Evolutionary conservation across 2,113 vertebrate genomes (phyloP).

Genomic region (Rhegmatorhina hoffmannsi): DNA sequence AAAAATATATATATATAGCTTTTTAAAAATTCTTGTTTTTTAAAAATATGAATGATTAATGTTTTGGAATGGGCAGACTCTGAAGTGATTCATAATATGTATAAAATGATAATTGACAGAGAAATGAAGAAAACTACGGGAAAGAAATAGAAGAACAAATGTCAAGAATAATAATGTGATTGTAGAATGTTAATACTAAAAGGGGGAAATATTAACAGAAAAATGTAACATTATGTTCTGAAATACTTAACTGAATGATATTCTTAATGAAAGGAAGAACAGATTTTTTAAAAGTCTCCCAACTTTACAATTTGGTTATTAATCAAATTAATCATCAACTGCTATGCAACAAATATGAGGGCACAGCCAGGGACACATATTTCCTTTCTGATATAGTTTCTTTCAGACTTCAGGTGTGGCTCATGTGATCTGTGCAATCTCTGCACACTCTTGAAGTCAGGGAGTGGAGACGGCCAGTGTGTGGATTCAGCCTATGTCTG

Average conservation of each 20-base stretch:
- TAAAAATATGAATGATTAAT: background rate
- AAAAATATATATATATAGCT: fast-evolving
- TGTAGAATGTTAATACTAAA: slow-evolving; percentile 7
- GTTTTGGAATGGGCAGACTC: background rate
- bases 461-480: fast-evolving
- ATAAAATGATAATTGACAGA: slow-evolving; percentile 20
- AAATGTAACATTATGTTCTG: slow-evolving; percentile 17
- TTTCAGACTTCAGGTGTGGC: background rate
- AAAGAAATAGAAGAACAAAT: slow-evolving; percentile 38
- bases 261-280: background rate
- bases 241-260: slow-evolving; percentile 1
- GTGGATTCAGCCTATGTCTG: fast-evolving
- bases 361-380: background rate
- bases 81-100: background rate
- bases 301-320: background rate
- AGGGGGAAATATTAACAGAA: slow-evolving; percentile 6
- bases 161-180: background rate
- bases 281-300: background rate
- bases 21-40: background rate
- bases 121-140: background rate
- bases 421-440: fast-evolving
- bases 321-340: background rate
- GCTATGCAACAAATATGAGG: background rate
- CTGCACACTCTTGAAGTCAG: fast-evolving
- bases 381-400: background rate